A percentile compares a stretch with the other conserved stretches of the same genome.
Evolutionary conservation across 2,113 vertebrate species (phyloP).

Genomic region (Ctenomys sociabilis): DNA sequence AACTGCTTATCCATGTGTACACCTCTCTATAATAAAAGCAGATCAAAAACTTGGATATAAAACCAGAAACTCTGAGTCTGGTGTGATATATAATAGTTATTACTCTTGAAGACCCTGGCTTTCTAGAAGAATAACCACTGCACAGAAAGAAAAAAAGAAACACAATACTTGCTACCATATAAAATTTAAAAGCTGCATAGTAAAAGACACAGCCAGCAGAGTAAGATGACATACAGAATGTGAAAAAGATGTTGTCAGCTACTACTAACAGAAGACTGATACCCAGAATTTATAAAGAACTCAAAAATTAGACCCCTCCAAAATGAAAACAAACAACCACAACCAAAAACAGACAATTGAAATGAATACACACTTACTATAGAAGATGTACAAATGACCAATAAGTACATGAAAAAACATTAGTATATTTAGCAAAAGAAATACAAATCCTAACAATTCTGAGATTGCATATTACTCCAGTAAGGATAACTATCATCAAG

Average conservation of each 20-base stretch:
- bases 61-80: neutral
- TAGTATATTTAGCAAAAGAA: neutral
- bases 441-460: neutral
- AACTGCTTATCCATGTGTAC: neutral
- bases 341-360: neutral
- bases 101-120: no score
- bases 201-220: neutral
- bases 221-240: neutral
- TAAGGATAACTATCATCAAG: neutral
- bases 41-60: neutral
- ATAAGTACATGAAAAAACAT: neutral
- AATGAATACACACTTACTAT: neutral
- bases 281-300: neutral
- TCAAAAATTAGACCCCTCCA: neutral
- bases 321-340: neutral
- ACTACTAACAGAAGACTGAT: neutral
- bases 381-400: neutral
- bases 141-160: neutral
- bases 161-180: neutral
- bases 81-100: no score
- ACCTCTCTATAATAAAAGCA: neutral
- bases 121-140: neutral
- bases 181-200: neutral
- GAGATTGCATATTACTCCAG: neutral
- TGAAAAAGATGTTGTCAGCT: neutral